phyloP scores from a whole-genome alignment of 37 sponge, comb jelly and placozoan genomes.

The Aphrocallistes beatrix region DNA sequence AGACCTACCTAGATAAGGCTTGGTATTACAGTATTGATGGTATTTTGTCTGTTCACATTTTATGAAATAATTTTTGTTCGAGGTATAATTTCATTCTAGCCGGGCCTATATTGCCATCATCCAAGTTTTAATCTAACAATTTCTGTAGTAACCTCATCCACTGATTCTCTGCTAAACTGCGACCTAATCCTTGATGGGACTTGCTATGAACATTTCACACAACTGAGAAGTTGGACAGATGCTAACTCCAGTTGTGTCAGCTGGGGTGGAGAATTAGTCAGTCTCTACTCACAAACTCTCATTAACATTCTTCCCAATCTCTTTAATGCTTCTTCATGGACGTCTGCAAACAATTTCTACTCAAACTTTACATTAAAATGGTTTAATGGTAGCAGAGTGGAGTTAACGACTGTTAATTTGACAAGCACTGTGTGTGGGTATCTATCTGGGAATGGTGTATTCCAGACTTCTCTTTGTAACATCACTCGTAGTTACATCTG shows the following conservation, averaged over 20 bases:
- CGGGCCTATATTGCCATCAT: too few relatives aligned
- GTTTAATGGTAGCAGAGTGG: neutral
- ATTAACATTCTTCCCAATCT: neutral
- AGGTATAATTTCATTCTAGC: too few relatives aligned
- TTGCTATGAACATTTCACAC: neutral
- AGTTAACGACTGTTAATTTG: neutral
- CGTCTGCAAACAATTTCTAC: neutral
- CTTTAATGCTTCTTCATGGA: neutral
- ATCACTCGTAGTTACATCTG: neutral
- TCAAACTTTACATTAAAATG: neutral
- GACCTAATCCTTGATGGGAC: neutral
- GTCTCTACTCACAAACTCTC: neutral
- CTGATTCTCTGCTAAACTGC: neutral
- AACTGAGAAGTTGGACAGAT: neutral
- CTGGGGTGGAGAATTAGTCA: constrained; percentile 1
- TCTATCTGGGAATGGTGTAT: neutral
- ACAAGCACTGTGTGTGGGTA: neutral
- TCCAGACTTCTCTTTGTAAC: neutral
- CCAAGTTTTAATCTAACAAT: too few relatives aligned
- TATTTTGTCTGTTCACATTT: too few relatives aligned
- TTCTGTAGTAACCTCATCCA: neutral
- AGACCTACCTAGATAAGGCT: too few relatives aligned
- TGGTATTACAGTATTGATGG: too few relatives aligned
- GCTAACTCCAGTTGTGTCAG: neutral
- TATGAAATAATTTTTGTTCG: too few relatives aligned